Conservation (phyloP, 2,888 invertebrate species). For the Agriotes lineatus region DNA sequence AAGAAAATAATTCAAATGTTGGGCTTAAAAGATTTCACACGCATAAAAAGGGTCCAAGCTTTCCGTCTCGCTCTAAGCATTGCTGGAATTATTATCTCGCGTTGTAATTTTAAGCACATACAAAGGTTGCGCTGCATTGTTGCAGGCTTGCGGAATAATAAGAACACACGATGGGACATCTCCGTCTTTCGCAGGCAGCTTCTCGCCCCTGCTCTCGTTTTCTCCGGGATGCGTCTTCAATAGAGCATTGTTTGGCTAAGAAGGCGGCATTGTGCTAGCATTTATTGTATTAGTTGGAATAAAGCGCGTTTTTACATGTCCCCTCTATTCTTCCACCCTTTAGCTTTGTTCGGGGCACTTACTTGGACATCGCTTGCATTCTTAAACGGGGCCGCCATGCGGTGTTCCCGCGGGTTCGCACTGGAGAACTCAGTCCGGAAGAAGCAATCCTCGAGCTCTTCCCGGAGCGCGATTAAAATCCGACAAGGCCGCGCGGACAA, state of each 20-base stretch:
- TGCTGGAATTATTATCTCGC: conserved; percentile 48
- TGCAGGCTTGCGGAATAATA: conserved; percentile 56
- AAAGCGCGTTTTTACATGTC: conserved; percentile 61
- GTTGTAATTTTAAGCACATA: conserved; percentile 57
- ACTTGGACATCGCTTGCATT: conserved; percentile 49
- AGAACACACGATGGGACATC: conserved; percentile 57
- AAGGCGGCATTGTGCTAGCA: conserved; percentile 57
- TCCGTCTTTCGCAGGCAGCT: conserved; percentile 47
- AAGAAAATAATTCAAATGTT: no score
- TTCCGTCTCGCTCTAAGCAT: no score
- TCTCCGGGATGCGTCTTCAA: conserved; percentile 45
- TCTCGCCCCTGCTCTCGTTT: conserved; percentile 32
- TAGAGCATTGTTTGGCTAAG: conserved; percentile 58
- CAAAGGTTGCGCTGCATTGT: conserved; percentile 54
- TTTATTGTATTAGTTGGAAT: conserved; percentile 62
- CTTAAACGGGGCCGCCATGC: conserved; percentile 46
- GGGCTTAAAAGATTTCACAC: no score
- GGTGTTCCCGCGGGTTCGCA: conserved; percentile 38
- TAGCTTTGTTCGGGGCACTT: conserved; percentile 42
- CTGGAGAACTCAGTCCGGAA: conserved; percentile 33
- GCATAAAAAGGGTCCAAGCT: no score
- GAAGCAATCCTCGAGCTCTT: conserved; percentile 22
- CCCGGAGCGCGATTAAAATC: conserved; percentile 4
- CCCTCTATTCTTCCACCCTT: conserved; percentile 51
- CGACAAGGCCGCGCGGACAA: conserved; percentile 11